Base-by-base conservation (phyloP, 2,113 vertebrate species). In the Ptychochromis oligacanthus region DNA sequence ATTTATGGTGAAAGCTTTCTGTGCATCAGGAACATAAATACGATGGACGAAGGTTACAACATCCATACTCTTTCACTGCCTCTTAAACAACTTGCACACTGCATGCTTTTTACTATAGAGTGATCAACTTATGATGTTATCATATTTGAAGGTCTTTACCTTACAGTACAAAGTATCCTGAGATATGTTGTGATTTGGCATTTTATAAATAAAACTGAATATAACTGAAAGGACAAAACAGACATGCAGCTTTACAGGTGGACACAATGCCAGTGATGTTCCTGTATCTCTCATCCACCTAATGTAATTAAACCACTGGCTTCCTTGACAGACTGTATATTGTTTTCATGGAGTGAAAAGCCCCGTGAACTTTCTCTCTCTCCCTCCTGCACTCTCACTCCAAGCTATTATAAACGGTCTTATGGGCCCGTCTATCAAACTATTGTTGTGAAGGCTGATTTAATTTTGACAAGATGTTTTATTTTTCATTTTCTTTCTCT, bases 391-490 rank as follows among this genome's bases (percentile, higher is more conserved):
- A 6, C 60, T 52, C 18, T 60, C 0, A 9, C 77, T 64, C 82
- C 4, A 10, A 64, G 82, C 77, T 85, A 67, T 77, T 78, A 81
- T 56, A 85, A 79, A 89, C 4, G 22, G 36, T 78, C 36, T 80
- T 61, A 83, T 4, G 78, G 77, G 40, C 79, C 86, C 40, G 75
- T 91, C 89, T 38, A 22, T 91, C 91, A 91, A 89, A 80, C 88
- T 64, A 86, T 91, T 93, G 91, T 92, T 85, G n/a, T 24, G 20
- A 58, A 43, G 49, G 43, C 76, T 64, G 81, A 87, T 88, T 91
- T 91, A 17, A 91, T 90, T 88, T 86, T 85, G 80, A 91, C 83
- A 82, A 88, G 7, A 77, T 64, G 75, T 61, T 70, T 74, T 74
- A 34, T 79, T 54, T 70, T 20, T 58, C 5, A 43, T 67, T 75